Evolutionary conservation across 2,797 vertebrate genomes (phyloP), one percentile per base, ranked within the genome.

Genomic region (Myripristis jacobus): DNA sequence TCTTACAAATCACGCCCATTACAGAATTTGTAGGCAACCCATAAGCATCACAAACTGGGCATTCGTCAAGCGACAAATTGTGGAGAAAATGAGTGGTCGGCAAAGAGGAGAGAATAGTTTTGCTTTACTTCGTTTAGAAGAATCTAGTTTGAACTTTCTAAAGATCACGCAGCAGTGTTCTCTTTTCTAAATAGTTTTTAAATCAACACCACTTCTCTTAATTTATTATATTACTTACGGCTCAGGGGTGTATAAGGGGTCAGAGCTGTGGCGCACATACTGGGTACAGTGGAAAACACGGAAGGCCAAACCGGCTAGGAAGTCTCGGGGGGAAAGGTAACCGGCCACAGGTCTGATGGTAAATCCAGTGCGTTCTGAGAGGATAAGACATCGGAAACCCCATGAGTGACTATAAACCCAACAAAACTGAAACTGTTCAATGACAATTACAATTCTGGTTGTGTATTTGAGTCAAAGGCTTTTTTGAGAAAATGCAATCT

Each of bases 211-310:
- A 18, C 3, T 15, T 16, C 21, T 36, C 18, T 56, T 19, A 21
- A 13, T 56, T 2, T 27, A 13, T 1, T 38, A 18, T 21, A 8
- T 54, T 70, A 94, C 94, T 95, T 83, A 99, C 98, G 98, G 98
- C 81, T 99, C 98, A 44, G 98, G 98, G 24, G 98, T 99, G 53
- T 99, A 99, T 24, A 99, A 94, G 1, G 98, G 98, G 73, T 98
- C 96, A 0, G 98, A 97, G 89, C 97, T 97, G 94, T 99, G 98
- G 21, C 98, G 94, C 78, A 99, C 95, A 38, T 99, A 99, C 36
- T 99, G 98, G 70, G 98, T 99, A 75, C 98, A 99, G 90, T 99
- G 98, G 84, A 99, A 99, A 84, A 99, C 98, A 58, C 98, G 94
- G 86, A 99, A 99, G 44, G 98, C 98, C 90, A 99, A 92, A 59